Conservation (phyloP, 2,113 vertebrate genomes). For the Polyodon spathula region DNA sequence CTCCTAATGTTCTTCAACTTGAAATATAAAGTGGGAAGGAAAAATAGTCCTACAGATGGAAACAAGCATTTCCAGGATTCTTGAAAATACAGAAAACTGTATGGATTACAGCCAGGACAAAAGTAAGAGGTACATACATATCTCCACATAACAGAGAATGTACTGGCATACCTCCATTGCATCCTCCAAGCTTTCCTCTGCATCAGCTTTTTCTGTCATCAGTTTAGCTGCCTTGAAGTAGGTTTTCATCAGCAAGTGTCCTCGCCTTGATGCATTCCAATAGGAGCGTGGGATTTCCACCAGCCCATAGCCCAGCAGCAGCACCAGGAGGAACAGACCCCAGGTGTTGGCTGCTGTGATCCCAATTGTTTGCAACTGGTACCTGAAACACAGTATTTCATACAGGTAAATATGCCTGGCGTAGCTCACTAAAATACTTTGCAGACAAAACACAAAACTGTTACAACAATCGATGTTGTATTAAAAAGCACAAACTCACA, state of each 20-base stretch:
- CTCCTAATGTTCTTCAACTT: too few relatives aligned
- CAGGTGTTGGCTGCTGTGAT: constrained; percentile 90
- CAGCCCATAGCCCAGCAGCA: constrained; percentile 83
- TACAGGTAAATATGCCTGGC: neutral
- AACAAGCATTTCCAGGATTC: neutral
- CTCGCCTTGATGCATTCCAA: constrained; percentile 75
- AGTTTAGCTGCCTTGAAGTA: constrained; percentile 86
- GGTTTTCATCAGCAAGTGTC: constrained; percentile 73
- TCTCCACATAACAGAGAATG: neutral
- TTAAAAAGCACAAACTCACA: too few relatives aligned
- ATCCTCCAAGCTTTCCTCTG: constrained; percentile 81
- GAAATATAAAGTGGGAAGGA: too few relatives aligned
- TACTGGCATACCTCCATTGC: constrained; percentile 70
- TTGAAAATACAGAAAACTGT: constrained; percentile 11
- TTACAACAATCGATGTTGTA: too few relatives aligned
- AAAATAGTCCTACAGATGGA: too few relatives aligned
- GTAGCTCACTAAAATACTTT: neutral
- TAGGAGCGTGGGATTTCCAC: constrained; percentile 88
- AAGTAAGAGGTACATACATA: neutral
- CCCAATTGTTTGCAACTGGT: constrained; percentile 76
- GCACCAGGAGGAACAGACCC: constrained; percentile 86
- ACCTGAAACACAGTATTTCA: constrained; percentile 48
- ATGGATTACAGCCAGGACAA: neutral
- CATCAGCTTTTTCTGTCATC: constrained; percentile 78
- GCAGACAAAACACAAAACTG: neutral